These are phyloP conservation scores for Melitaea athalia DNA, from an alignment of 2,888 invertebrate genomes.

Conservation along the genomic window DNA sequence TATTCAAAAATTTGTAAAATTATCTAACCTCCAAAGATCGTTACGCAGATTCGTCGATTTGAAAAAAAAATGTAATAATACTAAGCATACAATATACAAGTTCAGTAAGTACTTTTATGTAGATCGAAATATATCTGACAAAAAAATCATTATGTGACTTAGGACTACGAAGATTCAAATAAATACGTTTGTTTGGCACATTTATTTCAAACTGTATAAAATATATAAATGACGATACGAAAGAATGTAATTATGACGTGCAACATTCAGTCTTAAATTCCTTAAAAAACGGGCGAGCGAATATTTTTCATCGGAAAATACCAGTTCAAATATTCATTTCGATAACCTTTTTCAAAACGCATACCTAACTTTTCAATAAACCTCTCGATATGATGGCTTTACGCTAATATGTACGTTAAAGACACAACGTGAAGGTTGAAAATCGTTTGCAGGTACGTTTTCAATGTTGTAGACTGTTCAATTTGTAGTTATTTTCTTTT, in stretches of 20 bases:
- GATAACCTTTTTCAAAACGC: slow-evolving; percentile 25
- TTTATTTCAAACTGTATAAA: no score
- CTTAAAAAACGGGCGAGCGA: slow-evolving; percentile 10
- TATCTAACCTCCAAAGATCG: no score
- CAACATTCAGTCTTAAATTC: slow-evolving; percentile 2
- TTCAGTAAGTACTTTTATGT: no score
- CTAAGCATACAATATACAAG: no score
- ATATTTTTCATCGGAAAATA: slow-evolving; percentile 27
- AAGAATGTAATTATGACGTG: slow-evolving; percentile 1
- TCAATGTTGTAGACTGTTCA: not conserved
- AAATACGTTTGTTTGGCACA: not conserved
- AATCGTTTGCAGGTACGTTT: not conserved
- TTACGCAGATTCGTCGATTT: no score
- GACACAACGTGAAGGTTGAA: not conserved
- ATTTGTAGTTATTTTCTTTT: slow-evolving; percentile 23
- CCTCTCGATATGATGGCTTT: not conserved
- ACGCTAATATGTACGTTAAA: slow-evolving; percentile 13
- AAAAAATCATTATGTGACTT: no score
- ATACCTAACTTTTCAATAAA: slow-evolving; percentile 27
- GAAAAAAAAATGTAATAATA: no score
- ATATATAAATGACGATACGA: not conserved
- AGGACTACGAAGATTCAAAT: not conserved
- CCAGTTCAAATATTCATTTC: slow-evolving; percentile 16
- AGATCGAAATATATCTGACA: no score
- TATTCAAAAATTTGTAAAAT: no score